Evolutionary conservation across 2,888 invertebrate genomes (phyloP), one percentile per base, ranked within the genome.

Genomic region (Andrena dorsata): DNA sequence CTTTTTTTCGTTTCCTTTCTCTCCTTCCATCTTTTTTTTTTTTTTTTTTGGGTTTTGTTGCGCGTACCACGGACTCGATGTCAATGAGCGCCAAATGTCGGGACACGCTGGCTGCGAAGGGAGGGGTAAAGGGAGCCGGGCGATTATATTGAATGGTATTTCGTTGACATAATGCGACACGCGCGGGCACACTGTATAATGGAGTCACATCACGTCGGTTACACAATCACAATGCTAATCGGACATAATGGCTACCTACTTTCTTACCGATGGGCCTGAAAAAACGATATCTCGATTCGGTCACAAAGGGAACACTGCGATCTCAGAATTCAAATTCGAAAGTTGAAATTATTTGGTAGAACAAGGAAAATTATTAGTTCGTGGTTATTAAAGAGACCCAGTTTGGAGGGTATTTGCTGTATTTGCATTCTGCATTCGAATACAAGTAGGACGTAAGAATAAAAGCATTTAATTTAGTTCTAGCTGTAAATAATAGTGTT

Each of bases 191-290:
- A 83, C 88, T 84, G 90, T 90, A 92, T 93, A 93, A 93, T 93
- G 91, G 93, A 93, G 92, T 92, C 92, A 93, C 92, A 90, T 92
- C 92, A 91, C 92, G 93, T 92, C 92, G 92, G 92, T 93, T 93
- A 93, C 93, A 93, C 93, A 93, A 93, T 93, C 92, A 93, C 93
- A 93, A 93, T 93, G 90, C 92, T 93, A 93, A 93, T 93, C 90
- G 89, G 91, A 90, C 91, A 91, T 93, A 92, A 91, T 91, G 88
- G 91, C 90, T 88, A 88, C 89, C 88, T 89, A 89, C 84, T 87
- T 85, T 89, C 84, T 86, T 84, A 28, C 61, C 78, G 82, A 77
- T 80, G 73, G 72, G 51, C 20, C n/a, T 51, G 20, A n/a, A 51
- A 20, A 20, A n/a, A 20, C 51, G 51, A 51, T 20, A 20, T 51